Evolutionary conservation across 2,797 vertebrate species (phyloP), one percentile per base, ranked within the genome.

Genomic region (Harpagifer antarcticus): DNA sequence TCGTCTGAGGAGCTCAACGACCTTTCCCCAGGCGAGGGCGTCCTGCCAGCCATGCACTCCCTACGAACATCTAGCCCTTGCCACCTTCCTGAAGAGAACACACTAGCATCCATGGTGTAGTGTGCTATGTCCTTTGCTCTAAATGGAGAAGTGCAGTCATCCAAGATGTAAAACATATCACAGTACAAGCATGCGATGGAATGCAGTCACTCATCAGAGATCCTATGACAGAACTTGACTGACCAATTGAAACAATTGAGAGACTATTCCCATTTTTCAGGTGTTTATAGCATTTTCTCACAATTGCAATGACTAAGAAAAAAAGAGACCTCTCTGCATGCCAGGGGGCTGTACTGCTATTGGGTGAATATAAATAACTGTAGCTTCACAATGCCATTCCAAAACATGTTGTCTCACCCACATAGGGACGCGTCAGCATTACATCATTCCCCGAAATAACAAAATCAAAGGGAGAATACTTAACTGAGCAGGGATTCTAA

Each of bases 1-100:
- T 99, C 98, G 62, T 99, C 98, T 0, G 97, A 98, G 71, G 98
- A 99, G 89, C 96, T 99, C 84, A 99, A 97, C 90, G 98, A 99
- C 95, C 96, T 99, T 77, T 97, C 96, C 17, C 97, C 98, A 19
- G 95, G 95, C 0, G 98, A 99, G 53, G 96, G 95, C 20, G 82
- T 65, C 12, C 85, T 86, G 44, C 94, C 96, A 83, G 89, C 95
- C 33, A 92, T 94, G 1, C 95, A 97, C 88, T 94, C 96, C 83
- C 94, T 97, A 94, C 96, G 96, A 95, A 98, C 93, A 89, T 92
- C 94, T 59, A 57, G 87, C 72, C 92, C 92, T 16, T 91, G 89
- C 66, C 93, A 94, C 77, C 94, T 90, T 81, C 76, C 93, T 8
- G 95, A 95, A 56, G 95, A 95, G 78, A 94, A 94, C 81, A 93